Evolutionary conservation across 2,113 vertebrate genomes (phyloP), one percentile per base, ranked within the genome.

Genomic region (Bufo gargarizans): DNA sequence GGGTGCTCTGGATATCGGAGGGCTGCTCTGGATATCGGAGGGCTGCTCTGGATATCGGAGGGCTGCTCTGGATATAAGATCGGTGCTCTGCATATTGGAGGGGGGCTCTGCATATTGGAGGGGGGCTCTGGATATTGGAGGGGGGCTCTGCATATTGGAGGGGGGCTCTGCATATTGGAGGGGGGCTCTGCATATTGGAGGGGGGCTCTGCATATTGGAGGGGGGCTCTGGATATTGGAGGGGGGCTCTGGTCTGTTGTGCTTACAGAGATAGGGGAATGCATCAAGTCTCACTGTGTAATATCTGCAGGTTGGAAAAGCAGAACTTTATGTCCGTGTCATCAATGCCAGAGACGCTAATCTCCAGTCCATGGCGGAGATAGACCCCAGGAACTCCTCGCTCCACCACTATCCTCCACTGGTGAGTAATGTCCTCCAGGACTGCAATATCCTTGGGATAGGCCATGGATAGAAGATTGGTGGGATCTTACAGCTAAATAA

Each of bases 271-370:
- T 33, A 2, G n/a, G n/a, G 4, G 20, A 53, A 33, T 0, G 53
- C 65, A 43, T 65, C 16, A 10, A 12, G 65, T 49, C 11, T 65
- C 7, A 56, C n/a, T 2, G 4, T 78, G 19, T 33, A 89, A 43
- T 84, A 43, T 90, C 56, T 45, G 71, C 67, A 96, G 95, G 88
- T 92, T 83, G 94, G 93, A 56, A 92, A 92, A 77, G 91, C 93
- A 76, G 96, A 96, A 92, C 90, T 96, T 86, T 96, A 93, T 71
- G 81, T 95, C 50, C 91, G 95, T 13, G 67, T 96, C 56, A 91
- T 93, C 13, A 96, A 96, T 9, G 91, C 94, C 6, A 93, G 94
- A 90, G 95, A 97, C 83, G 93, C 91, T 58, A 92, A 90, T 17
- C 59, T 91, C 20, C 95, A 95, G 84, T 90, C 91, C 5, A 79